Base-by-base conservation (phyloP, 1,140 invertebrate genomes). In the Caenorhabditis brenneri region DNA sequence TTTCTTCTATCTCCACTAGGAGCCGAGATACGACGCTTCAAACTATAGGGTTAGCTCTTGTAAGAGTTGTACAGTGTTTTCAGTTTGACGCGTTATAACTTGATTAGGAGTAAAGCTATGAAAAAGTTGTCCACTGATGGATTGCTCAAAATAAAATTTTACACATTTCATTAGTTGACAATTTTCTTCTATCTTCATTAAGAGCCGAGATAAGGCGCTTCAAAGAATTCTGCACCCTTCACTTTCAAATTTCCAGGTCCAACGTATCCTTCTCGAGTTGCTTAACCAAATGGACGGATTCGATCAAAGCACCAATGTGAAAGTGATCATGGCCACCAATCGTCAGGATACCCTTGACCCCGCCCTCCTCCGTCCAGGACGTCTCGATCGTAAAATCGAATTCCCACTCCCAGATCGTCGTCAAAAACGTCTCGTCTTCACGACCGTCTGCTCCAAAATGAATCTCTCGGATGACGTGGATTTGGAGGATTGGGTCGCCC, bases 221-320 rank as follows among this genome's bases (percentile, higher is more conserved):
- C 15, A 2, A 5, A 2, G 22, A 15, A 48, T 19, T 22, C 5
- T 4, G 12, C 27, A 10, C 5, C 19, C 15, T 19, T 22, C 5
- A 80, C 1, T n/a, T 2, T 29, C 29, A 19, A 48, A 10, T 22
- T 53, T 65, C 24, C 58, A 99, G 92, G 98, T 99, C 0, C 98
- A 99, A 91, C 94, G 98, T 92, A 99, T 99, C 92, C 92, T 99
- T 3, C 92, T 99, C 4, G 98, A 99, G 91, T 92, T 99, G 15
- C 92, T 99, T 0, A 99, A 99, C 93, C 98, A 99, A 92, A 99
- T 99, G 97, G 98, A 99, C 92, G 98, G 98, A 79, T 99, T 99
- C 92, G 97, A 99, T 93, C 97, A 99, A 92, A 98, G 96, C 3
- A 98, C 97, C 24, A 99, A 99, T 93, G 97, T 99, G 22, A 99